A percentile compares a stretch with the other conserved stretches of the same genome.
phyloP scores from a whole-genome alignment of 2,797 vertebrate genomes.

The Morelia viridis region DNA sequence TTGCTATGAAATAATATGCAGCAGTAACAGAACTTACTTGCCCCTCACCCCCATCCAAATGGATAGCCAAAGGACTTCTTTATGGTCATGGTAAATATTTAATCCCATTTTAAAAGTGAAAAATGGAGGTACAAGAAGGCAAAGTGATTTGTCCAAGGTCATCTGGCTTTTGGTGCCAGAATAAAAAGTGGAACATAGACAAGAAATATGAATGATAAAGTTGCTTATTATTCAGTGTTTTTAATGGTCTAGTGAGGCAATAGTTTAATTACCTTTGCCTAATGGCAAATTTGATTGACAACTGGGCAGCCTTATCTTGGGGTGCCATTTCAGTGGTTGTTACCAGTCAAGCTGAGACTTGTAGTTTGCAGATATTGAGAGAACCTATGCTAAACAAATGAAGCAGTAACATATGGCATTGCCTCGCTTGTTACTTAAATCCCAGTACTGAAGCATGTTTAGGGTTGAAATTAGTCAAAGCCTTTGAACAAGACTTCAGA shows the following conservation, averaged over 20 bases:
- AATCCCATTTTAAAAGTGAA: constrained; percentile 19
- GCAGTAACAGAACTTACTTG: background rate
- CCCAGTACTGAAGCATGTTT: background rate
- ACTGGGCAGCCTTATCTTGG: background rate
- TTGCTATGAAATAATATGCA: constrained; percentile 19
- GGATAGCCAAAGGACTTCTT: constrained; percentile 20
- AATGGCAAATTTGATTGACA: background rate
- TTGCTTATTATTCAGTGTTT: background rate
- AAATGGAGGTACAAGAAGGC: constrained; percentile 10
- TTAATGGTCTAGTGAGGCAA: background rate
- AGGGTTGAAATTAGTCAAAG: no score
- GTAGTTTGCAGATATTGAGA: background rate
- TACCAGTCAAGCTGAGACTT: background rate
- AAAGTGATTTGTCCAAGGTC: background rate
- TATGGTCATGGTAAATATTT: constrained; percentile 18
- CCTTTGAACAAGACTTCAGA: background rate
- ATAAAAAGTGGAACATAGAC: background rate
- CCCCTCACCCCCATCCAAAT: background rate
- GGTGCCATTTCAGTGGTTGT: background rate
- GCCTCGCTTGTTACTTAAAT: background rate
- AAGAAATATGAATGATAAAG: background rate
- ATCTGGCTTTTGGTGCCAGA: background rate
- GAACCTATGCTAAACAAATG: background rate
- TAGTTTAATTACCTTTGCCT: background rate
- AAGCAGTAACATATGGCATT: background rate